phyloP scores from a whole-genome alignment of 2,113 vertebrate species.

The Colossoma macropomum region DNA sequence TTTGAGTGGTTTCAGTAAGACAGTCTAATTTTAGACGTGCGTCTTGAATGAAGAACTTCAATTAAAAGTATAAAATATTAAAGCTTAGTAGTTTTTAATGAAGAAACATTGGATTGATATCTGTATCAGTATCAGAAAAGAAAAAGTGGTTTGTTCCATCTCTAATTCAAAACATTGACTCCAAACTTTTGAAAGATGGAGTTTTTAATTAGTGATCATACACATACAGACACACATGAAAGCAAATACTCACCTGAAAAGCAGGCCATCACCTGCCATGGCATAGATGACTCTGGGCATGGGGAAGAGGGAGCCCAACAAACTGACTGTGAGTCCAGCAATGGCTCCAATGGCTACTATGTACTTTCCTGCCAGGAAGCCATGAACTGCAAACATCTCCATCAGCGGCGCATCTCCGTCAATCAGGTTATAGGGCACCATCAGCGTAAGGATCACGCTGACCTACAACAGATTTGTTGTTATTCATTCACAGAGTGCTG shows the following conservation, averaged over 20 bases:
- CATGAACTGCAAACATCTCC: constrained; percentile 95
- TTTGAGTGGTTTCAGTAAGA: too few relatives aligned
- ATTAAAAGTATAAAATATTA: too few relatives aligned
- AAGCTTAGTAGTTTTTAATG: too few relatives aligned
- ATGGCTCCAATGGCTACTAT: constrained; percentile 89
- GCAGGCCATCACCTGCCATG: constrained; percentile 94
- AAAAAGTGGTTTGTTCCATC: too few relatives aligned
- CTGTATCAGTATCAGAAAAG: too few relatives aligned
- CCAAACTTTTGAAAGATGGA: too few relatives aligned
- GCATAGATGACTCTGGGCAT: constrained; percentile 97
- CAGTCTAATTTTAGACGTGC: too few relatives aligned
- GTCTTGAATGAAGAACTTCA: too few relatives aligned
- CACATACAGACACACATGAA: background rate
- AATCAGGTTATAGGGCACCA: constrained; percentile 92
- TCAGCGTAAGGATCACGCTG: constrained; percentile 92
- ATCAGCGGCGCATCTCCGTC: constrained; percentile 94
- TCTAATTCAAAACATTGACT: too few relatives aligned
- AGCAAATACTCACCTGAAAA: constrained; percentile 86
- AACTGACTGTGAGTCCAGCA: constrained; percentile 90
- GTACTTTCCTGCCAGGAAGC: constrained; percentile 91
- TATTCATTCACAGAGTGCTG: background rate
- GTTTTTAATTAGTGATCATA: background rate
- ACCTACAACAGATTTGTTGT: constrained; percentile 77
- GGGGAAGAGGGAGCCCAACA: constrained; percentile 95
- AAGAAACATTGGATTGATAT: too few relatives aligned